Evolutionary conservation across 2,113 vertebrate genomes (phyloP).

Genomic region (Sinosuthora webbiana): DNA sequence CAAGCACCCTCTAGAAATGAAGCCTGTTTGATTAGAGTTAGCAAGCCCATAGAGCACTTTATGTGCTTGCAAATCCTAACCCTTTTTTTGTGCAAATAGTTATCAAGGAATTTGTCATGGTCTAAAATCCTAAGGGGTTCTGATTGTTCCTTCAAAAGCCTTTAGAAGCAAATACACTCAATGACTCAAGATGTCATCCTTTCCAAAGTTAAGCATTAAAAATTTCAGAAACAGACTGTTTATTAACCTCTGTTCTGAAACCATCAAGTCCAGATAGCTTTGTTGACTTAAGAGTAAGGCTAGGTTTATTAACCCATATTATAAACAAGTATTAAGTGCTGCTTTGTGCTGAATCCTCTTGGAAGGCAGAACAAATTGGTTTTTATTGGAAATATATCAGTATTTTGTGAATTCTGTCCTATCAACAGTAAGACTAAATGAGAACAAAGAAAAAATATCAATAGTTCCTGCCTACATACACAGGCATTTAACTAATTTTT

Average conservation of each 20-base stretch:
- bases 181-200: background rate
- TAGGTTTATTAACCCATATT: conserved; percentile 8
- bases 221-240: background rate
- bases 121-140: background rate
- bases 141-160: background rate
- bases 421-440: background rate
- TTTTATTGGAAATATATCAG: conserved; percentile 5
- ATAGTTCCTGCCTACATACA: background rate
- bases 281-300: background rate
- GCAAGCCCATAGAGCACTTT: background rate
- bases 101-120: background rate
- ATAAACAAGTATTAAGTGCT: background rate
- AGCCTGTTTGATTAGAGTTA: background rate
- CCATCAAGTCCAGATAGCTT: background rate
- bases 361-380: background rate
- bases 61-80: background rate
- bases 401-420: background rate
- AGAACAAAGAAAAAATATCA: background rate
- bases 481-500: background rate
- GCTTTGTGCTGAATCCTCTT: conserved; percentile 3
- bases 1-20: background rate
- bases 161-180: background rate
- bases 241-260: conserved; percentile 28
- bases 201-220: background rate
- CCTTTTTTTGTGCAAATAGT: background rate